These are phyloP conservation scores for Poeciliopsis gracilis DNA, from an alignment of 2,797 vertebrate species.

Conservation along the genomic window DNA sequence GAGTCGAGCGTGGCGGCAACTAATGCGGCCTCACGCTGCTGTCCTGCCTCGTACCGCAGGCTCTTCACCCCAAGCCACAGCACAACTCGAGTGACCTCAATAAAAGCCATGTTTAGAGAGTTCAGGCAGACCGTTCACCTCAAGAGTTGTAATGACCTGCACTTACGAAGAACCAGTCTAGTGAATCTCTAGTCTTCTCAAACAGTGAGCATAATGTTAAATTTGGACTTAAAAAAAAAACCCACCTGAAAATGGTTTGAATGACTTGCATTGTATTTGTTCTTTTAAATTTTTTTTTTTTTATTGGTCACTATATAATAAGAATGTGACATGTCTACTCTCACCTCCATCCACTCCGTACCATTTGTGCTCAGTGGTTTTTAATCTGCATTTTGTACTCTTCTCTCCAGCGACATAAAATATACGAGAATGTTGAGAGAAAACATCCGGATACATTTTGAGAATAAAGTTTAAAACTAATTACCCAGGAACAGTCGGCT, in stretches of 20 bases:
- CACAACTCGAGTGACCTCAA: conserved; percentile 62
- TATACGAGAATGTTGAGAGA: conserved; percentile 57
- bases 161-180: background rate
- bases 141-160: background rate
- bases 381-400: conserved; percentile 78
- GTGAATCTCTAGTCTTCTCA: background rate
- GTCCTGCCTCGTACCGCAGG: conserved; percentile 52
- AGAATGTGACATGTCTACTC: conserved; percentile 30
- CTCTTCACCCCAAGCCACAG: conserved; percentile 31
- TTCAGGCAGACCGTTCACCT: conserved; percentile 34
- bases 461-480: conserved; percentile 74
- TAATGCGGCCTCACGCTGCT: conserved; percentile 34
- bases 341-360: conserved; percentile 36
- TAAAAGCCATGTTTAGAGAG: conserved; percentile 19
- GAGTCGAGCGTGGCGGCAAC: conserved; percentile 5
- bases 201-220: background rate
- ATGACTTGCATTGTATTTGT: conserved; percentile 22
- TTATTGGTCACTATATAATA: conserved; percentile 28
- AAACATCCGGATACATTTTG: conserved; percentile 69
- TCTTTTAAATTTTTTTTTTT: conserved; percentile 33
- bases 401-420: conserved; percentile 72
- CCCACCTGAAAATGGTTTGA: conserved; percentile 32
- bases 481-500: conserved; percentile 30
- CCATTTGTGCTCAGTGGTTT: conserved; percentile 67
- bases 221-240: background rate